These are phyloP conservation scores for Sarcophaga bullata DNA, from an alignment of 1,140 invertebrate species.

Conservation along the genomic window DNA sequence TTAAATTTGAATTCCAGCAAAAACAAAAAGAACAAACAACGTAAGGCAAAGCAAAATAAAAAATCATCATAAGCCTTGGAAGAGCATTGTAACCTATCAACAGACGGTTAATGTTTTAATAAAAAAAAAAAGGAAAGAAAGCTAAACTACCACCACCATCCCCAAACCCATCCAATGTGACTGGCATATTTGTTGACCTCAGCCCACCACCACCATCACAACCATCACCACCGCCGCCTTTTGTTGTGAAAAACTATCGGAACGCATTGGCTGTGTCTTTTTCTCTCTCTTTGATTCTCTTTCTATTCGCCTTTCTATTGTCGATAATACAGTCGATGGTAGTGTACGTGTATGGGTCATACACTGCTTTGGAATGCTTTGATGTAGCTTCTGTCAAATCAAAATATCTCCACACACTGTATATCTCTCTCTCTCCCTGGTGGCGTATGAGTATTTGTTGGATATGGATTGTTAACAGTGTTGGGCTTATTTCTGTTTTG, in stretches of 20 bases:
- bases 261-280: constrained; percentile 26
- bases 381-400: background rate
- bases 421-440: background rate
- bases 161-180: background rate
- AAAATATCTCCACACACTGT: constrained; percentile 5
- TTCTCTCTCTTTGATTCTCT: background rate
- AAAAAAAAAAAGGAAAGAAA: background rate
- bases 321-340: background rate
- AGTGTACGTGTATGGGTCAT: background rate
- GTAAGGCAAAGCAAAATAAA: too few relatives aligned
- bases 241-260: constrained; percentile 28
- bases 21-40: constrained; percentile 42
- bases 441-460: background rate
- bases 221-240: background rate
- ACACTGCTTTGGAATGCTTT: constrained; percentile 30
- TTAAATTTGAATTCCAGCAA: constrained; percentile 54
- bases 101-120: constrained; percentile 12
- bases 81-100: constrained; percentile 30
- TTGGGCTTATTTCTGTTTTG: background rate
- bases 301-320: constrained; percentile 1
- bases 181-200: background rate
- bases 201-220: too few relatives aligned
- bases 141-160: constrained; percentile 30
- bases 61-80: constrained; percentile 15
- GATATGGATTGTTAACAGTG: background rate